Conservation (phyloP, 2,888 invertebrate species). For the Eupithecia inturbata region DNA sequence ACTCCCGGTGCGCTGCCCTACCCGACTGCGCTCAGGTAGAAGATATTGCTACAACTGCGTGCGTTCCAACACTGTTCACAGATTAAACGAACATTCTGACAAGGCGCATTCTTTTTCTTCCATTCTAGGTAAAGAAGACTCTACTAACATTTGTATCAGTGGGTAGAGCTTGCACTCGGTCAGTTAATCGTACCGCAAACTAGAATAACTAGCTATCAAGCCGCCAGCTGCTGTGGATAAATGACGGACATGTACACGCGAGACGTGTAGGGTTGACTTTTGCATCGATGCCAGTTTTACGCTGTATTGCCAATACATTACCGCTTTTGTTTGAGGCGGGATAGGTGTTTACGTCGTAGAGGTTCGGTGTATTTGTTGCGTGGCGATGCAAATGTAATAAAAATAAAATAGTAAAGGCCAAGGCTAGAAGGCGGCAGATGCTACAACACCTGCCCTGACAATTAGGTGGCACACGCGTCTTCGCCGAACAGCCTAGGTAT, state of each 20-base stretch:
- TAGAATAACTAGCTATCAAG: slow-evolving; percentile 60
- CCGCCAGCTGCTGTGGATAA: slow-evolving; percentile 63
- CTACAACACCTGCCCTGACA: slow-evolving; percentile 74
- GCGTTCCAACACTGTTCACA: slow-evolving; percentile 60
- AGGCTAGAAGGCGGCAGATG: slow-evolving; percentile 77
- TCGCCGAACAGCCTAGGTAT: slow-evolving; percentile 48
- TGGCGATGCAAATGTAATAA: slow-evolving; percentile 54
- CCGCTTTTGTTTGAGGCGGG: slow-evolving; percentile 55
- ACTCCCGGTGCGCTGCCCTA: slow-evolving; percentile 69
- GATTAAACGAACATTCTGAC: slow-evolving; percentile 62
- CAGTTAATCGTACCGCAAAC: slow-evolving; percentile 51
- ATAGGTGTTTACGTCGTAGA: slow-evolving; percentile 43
- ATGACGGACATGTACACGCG: slow-evolving; percentile 55
- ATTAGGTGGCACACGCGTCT: slow-evolving; percentile 75
- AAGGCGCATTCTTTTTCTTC: slow-evolving; percentile 57
- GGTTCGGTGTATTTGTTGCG: slow-evolving; percentile 52
- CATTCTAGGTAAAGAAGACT: slow-evolving; percentile 23
- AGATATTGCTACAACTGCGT: slow-evolving; percentile 54
- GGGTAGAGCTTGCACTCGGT: slow-evolving; percentile 37
- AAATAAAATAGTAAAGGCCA: slow-evolving; percentile 66
- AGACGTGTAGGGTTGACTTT: slow-evolving; percentile 35
- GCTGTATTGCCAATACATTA: slow-evolving; percentile 54
- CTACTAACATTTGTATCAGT: slow-evolving; percentile 12
- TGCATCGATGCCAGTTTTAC: slow-evolving; percentile 33
- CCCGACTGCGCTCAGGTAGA: slow-evolving; percentile 69